A percentile compares a stretch with the other conserved stretches of the same genome.
Conservation (phyloP, 2,888 invertebrate genomes). For the Cerastoderma edule region DNA sequence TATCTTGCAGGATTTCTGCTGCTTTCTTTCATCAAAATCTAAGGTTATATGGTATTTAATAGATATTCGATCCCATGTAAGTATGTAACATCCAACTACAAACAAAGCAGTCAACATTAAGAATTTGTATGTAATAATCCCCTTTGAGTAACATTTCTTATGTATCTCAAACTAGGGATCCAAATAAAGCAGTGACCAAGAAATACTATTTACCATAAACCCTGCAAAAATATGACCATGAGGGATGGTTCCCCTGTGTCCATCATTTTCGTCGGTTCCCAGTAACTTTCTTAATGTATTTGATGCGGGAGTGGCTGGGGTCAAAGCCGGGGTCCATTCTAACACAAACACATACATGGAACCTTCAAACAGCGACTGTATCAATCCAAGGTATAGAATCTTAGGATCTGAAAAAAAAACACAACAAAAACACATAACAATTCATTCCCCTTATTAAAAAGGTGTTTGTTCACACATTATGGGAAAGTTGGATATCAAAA, state of each 20-base stretch:
- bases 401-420: conserved; percentile 81
- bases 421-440: background rate
- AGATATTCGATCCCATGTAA: too few relatives aligned
- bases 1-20: too few relatives aligned
- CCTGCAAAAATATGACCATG: conserved; percentile 85
- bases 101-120: too few relatives aligned
- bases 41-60: too few relatives aligned
- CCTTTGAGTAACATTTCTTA: too few relatives aligned
- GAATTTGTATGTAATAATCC: background rate
- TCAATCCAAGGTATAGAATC: conserved; percentile 84
- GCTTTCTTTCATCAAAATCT: too few relatives aligned
- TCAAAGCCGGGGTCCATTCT: conserved; percentile 85
- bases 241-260: conserved; percentile 82
- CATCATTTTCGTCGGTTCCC: conserved; percentile 59
- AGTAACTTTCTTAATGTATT: conserved; percentile 37
- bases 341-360: conserved; percentile 86
- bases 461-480: too few relatives aligned
- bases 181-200: too few relatives aligned
- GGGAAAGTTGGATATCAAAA: too few relatives aligned
- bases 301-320: conserved; percentile 60
- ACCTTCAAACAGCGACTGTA: conserved; percentile 85
- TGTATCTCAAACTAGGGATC: too few relatives aligned
- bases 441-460: background rate
- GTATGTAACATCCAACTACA: too few relatives aligned
- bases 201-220: conserved; percentile 83